These are phyloP conservation scores for Phenganax stokvisi DNA, from an alignment of 92 coral and sea anemone species.

Conservation along the genomic window DNA sequence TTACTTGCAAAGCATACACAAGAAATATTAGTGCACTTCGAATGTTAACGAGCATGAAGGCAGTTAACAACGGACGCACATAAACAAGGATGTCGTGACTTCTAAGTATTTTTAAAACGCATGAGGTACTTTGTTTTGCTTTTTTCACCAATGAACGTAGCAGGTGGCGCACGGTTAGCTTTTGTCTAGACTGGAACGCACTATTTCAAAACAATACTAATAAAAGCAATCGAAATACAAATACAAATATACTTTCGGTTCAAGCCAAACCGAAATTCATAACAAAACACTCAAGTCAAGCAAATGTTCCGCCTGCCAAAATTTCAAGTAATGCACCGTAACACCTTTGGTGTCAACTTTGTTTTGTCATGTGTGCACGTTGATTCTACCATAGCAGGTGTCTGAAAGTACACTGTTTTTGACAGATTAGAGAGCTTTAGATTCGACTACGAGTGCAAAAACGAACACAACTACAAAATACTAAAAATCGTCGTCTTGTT, in stretches of 20 bases:
- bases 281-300: too few species aligned
- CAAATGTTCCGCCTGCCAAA: background rate
- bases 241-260: background rate
- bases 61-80: too few species aligned
- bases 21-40: background rate
- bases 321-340: background rate
- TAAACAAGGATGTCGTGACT: too few species aligned
- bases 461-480: too few species aligned
- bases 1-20: background rate
- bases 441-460: too few species aligned
- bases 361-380: too few species aligned
- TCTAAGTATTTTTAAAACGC: background rate
- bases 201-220: slow-evolving; percentile 8
- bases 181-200: background rate
- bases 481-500: too few species aligned
- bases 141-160: background rate
- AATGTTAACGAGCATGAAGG: background rate
- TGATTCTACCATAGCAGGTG: too few species aligned
- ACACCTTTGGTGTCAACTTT: too few species aligned
- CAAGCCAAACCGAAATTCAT: background rate
- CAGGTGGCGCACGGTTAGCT: background rate
- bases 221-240: slow-evolving; percentile 3
- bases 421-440: too few species aligned
- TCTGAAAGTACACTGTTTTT: too few species aligned
- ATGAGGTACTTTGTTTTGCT: slow-evolving; percentile 10